Evolutionary conservation across 2,113 vertebrate genomes (phyloP), one percentile per base, ranked within the genome.

Genomic region (Chinchilla lanigera): DNA sequence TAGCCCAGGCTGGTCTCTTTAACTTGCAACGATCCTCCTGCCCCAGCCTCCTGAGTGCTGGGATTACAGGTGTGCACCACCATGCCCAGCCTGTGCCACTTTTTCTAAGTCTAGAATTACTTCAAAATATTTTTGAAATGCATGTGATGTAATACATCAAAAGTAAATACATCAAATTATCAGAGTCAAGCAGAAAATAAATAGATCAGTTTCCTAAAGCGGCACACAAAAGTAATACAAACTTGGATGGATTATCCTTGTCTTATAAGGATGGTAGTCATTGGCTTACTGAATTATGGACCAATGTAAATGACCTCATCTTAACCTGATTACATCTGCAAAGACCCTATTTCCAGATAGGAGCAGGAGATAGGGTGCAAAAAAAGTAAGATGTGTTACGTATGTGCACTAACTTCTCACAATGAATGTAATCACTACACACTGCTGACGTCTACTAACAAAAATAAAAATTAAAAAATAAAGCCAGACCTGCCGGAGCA

Each of bases 91-190:
- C n/a, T n/a, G n/a, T n/a, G 82, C 16, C 65, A 50, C 47, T 73
- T 58, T 90, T 88, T 86, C 3, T 60, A 80, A 63, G 26, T 89
- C 73, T 87, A 93, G 87, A 88, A 87, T 80, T 88, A 78, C 58
- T 95, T 90, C 9, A 78, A 58, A 91, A 61, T 12, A 1, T 9
- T 83, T 82, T 86, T 35, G 44, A 86, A 95, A 93, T 96, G 38
- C 16, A 26, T 93, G 4, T 58, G 30, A 75, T 95, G 1, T 7
- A 92, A 33, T 85, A 52, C 8, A 60, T 95, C 83, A 89, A 75
- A 89, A 96, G 65, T 80, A 67, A 92, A 65, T 80, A 82, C 11
- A 63, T 47, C 13, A 47, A 4, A 6, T 88, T 89, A 47, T 83
- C 22, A 75, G 41, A 44, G 24, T 75, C 19, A 75, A 75, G 41